Conservation (phyloP, 2,888 invertebrate species). For the Calameuta idolon region DNA sequence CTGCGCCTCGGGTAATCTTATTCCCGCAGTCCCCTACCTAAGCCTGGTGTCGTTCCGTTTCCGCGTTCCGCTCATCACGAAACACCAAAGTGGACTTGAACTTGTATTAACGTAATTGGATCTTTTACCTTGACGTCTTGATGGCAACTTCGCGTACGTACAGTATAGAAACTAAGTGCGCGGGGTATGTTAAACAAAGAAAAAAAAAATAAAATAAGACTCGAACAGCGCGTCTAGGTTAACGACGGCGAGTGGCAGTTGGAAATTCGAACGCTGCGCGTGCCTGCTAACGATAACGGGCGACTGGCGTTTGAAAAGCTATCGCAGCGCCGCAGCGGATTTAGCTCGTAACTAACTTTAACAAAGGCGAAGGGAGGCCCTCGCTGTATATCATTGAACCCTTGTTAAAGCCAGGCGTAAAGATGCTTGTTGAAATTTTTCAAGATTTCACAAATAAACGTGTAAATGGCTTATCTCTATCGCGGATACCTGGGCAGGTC, state of each 20-base stretch:
- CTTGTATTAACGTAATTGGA: neutral
- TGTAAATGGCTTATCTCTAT: neutral
- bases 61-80: neutral
- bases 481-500: neutral
- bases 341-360: neutral
- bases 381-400: neutral
- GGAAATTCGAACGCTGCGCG: neutral
- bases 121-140: neutral
- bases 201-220: neutral
- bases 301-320: neutral
- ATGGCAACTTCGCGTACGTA: neutral
- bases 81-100: neutral
- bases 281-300: neutral
- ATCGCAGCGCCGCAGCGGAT: neutral
- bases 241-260: neutral
- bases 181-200: neutral
- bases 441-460: neutral
- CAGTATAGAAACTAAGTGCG: neutral
- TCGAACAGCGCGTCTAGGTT: neutral
- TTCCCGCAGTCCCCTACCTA: neutral
- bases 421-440: neutral
- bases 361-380: neutral
- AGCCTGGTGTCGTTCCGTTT: neutral
- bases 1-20: neutral
- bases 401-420: neutral